A percentile compares a stretch with the other conserved stretches of the same genome.
Evolutionary conservation across 1,140 invertebrate species (phyloP).

Genomic region (Drosophila pachea): DNA sequence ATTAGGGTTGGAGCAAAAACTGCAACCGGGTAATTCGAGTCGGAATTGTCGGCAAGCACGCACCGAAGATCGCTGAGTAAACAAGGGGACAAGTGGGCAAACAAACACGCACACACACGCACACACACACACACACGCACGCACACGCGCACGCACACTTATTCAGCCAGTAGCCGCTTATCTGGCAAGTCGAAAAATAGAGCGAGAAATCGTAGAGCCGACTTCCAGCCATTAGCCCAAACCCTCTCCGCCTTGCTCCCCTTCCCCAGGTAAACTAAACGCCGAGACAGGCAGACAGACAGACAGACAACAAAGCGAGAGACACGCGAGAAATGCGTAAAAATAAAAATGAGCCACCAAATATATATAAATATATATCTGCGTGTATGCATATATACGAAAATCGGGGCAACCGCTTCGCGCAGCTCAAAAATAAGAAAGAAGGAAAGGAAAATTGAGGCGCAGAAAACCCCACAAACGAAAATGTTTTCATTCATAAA

Average conservation of each 20-base stretch:
- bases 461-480: slow-evolving; percentile 1
- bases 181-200: slow-evolving; percentile 57
- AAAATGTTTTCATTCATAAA: slow-evolving; percentile 71
- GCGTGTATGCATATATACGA: slow-evolving; percentile 6
- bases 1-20: slow-evolving; percentile 51
- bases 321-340: slow-evolving; percentile 76
- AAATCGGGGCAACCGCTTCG: slow-evolving; percentile 13
- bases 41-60: slow-evolving; percentile 58
- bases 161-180: slow-evolving; percentile 47
- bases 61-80: slow-evolving; percentile 59
- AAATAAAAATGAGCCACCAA: slow-evolving; percentile 69
- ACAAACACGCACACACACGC: slow-evolving; percentile 10
- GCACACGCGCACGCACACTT: background rate
- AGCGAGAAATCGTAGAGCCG: slow-evolving; percentile 29
- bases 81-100: slow-evolving; percentile 46
- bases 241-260: background rate
- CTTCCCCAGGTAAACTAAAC: slow-evolving; percentile 60
- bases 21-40: slow-evolving; percentile 63
- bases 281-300: slow-evolving; percentile 16
- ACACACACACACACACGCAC: slow-evolving; percentile 2
- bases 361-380: slow-evolving; percentile 22
- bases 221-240: slow-evolving; percentile 33
- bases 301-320: slow-evolving; percentile 23
- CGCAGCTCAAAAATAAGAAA: background rate
- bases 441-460: background rate